Percentiles rank a stretch among this genome's conserved stretches.
phyloP scores from a whole-genome alignment of 2,797 vertebrate species.

The Phalloptychus januarius region DNA sequence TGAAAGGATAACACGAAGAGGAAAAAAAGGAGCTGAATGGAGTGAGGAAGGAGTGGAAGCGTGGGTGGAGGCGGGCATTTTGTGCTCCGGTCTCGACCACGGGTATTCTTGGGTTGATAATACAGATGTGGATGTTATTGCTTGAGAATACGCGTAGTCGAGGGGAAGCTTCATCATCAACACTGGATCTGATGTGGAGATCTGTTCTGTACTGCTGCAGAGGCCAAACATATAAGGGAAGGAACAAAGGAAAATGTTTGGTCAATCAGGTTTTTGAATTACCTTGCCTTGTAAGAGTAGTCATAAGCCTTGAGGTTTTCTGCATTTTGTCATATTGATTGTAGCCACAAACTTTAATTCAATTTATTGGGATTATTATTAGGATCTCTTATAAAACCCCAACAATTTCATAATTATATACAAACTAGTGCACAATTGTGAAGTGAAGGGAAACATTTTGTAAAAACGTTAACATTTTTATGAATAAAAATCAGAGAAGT shows the following conservation, averaged over 20 bases:
- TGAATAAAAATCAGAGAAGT: neutral
- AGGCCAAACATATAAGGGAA: constrained; percentile 12
- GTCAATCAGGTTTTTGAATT: constrained; percentile 42
- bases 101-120: constrained; percentile 84
- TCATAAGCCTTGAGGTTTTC: neutral
- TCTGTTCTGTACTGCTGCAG: constrained; percentile 2
- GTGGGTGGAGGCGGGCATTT: constrained; percentile 51
- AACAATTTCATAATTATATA: too few relatives aligned
- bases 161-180: constrained; percentile 70
- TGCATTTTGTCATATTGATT: constrained; percentile 1
- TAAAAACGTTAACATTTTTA: neutral
- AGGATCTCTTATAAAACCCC: too few relatives aligned
- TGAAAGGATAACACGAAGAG: constrained; percentile 37
- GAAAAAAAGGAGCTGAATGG: constrained; percentile 31
- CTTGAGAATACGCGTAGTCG: constrained; percentile 84
- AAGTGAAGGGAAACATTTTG: neutral
- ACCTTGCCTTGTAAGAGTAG: neutral
- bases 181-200: constrained; percentile 34
- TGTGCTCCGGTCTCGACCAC: constrained; percentile 77
- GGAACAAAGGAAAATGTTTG: constrained; percentile 20
- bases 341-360: neutral
- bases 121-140: constrained; percentile 83
- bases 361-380: neutral
- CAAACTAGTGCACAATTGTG: neutral
- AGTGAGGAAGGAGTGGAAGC: constrained; percentile 32